These are phyloP conservation scores for Nasonovia ribisnigri DNA, from an alignment of 2,888 invertebrate genomes.

Conservation along the genomic window DNA sequence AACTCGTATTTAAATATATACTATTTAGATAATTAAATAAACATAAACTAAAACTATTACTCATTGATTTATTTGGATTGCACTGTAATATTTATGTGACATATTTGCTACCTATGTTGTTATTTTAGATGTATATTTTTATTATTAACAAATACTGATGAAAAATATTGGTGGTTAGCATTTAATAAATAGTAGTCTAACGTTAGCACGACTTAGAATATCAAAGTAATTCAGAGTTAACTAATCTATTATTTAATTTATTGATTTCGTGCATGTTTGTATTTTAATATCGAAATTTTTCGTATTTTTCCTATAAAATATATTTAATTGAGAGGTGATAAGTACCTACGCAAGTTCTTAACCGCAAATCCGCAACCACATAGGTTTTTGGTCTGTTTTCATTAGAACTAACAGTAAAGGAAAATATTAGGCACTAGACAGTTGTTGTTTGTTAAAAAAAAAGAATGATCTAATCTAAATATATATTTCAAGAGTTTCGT, in stretches of 20 bases:
- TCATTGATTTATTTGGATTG: constrained; percentile 33
- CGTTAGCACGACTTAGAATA: neutral
- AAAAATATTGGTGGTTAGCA: neutral
- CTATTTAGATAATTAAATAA: constrained; percentile 40
- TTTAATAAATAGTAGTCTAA: neutral
- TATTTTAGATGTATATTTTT: neutral
- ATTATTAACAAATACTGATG: neutral
- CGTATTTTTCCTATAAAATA: neutral
- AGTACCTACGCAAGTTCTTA: neutral
- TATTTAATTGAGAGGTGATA: neutral
- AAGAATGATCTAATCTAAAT: neutral
- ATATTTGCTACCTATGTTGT: neutral
- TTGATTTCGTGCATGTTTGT: neutral
- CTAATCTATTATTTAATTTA: neutral
- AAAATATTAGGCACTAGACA: neutral
- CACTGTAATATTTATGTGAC: neutral
- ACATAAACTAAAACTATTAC: constrained; percentile 18
- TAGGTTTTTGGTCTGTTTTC: neutral
- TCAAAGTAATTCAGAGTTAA: neutral
- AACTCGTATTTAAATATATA: neutral
- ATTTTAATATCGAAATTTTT: neutral
- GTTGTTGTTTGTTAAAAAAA: neutral
- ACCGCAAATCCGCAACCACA: neutral
- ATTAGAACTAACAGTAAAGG: neutral
- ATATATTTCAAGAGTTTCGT: neutral